Percentiles rank a stretch among this genome's conserved stretches.
Conservation (phyloP, 53 echinoderm and acorn worm species). For the Luidia sarsii region DNA sequence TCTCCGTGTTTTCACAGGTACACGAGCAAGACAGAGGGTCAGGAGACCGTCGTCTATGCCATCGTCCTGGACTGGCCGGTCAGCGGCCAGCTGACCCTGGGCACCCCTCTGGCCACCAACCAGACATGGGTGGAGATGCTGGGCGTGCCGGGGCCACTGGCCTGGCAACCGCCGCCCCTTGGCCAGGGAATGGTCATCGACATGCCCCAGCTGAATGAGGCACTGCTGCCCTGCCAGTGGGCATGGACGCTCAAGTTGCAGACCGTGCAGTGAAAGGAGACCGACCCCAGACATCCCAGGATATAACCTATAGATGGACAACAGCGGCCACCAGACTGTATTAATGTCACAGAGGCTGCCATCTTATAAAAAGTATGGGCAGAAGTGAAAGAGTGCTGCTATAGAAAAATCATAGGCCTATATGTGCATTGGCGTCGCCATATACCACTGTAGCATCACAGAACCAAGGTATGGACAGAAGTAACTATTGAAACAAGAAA, state of each 20-base stretch:
- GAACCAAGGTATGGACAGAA: no score
- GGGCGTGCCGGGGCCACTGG: slow-evolving; percentile 62
- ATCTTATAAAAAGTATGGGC: no score
- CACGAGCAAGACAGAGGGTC: slow-evolving; percentile 40
- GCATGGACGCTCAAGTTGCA: slow-evolving; percentile 79
- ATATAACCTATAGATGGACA: no score
- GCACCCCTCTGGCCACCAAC: slow-evolving; percentile 58
- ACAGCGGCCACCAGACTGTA: no score
- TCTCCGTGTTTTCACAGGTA: slow-evolving; percentile 71
- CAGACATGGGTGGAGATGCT: slow-evolving; percentile 58
- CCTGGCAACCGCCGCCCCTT: slow-evolving; percentile 47
- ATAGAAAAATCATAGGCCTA: no score
- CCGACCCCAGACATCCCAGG: no score
- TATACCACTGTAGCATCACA: no score
- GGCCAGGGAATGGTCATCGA: slow-evolving; percentile 51
- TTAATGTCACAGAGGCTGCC: no score
- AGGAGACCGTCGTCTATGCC: slow-evolving; percentile 57
- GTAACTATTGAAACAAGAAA: no score
- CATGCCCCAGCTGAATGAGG: slow-evolving; percentile 53
- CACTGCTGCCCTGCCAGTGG: slow-evolving; percentile 71
- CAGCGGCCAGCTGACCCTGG: slow-evolving; percentile 58
- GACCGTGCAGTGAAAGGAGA: slow-evolving; percentile 33
- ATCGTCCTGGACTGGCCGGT: slow-evolving; percentile 87
- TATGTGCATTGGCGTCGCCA: no score
- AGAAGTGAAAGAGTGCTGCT: no score